A percentile compares a stretch with the other conserved stretches of the same genome.
Evolutionary conservation across 1,140 invertebrate genomes (phyloP).

Genomic region (Chionoecetes opilio): DNA sequence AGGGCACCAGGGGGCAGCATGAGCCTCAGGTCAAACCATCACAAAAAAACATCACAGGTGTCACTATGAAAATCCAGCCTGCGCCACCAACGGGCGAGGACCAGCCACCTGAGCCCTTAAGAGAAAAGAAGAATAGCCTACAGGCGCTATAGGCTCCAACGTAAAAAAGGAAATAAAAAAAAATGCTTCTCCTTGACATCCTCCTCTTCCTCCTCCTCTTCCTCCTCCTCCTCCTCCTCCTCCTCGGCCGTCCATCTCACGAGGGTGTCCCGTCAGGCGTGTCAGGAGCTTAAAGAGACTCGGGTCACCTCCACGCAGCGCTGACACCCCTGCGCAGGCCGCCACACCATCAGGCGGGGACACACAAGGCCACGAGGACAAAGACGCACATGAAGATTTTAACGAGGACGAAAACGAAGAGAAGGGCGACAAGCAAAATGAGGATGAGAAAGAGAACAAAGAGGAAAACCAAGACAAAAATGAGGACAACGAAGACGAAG

Average conservation of each 20-base stretch:
- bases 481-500: too few species aligned
- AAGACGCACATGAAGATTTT: background rate
- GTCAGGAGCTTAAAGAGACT: background rate
- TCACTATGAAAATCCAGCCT: too few species aligned
- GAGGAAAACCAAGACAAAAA: too few species aligned
- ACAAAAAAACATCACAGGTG: too few species aligned
- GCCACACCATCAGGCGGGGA: too few species aligned
- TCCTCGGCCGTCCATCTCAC: background rate
- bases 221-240: conserved; percentile 1
- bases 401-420: background rate
- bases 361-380: background rate
- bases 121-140: too few species aligned
- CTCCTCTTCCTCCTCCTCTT: background rate
- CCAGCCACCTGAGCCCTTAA: too few species aligned
- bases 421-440: background rate
- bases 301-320: background rate
- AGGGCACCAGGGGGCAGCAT: too few species aligned
- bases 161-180: too few species aligned
- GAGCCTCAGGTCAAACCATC: too few species aligned
- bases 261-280: background rate
- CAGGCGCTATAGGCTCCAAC: too few species aligned
- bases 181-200: background rate
- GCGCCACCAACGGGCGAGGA: too few species aligned
- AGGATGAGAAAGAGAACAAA: background rate
- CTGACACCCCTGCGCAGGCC: background rate